Conservation (phyloP, 2,797 vertebrate species). For the Halcyon badia region DNA sequence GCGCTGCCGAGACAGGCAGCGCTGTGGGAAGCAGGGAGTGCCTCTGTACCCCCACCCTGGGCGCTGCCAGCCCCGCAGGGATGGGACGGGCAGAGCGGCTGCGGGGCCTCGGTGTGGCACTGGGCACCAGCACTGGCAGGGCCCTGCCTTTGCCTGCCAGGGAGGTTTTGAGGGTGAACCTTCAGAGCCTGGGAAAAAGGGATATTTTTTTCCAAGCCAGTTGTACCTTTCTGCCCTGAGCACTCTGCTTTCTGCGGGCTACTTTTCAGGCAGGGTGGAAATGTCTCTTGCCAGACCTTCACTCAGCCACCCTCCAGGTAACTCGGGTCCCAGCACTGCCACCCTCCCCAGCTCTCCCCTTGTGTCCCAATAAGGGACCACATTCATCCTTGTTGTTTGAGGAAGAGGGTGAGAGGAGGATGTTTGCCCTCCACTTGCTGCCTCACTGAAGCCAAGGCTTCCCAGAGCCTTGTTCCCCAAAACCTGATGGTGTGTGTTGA, state of each 20-base stretch:
- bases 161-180: background rate
- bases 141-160: background rate
- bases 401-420: rapidly evolving
- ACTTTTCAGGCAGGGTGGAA: background rate
- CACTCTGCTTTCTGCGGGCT: rapidly evolving
- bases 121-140: background rate
- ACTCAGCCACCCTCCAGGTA: background rate
- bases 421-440: background rate
- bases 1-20: constrained; percentile 11
- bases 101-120: background rate
- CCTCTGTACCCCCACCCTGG: background rate
- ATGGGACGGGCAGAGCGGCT: background rate
- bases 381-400: rapidly evolving
- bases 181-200: background rate
- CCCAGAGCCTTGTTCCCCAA: background rate
- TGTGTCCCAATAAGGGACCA: background rate
- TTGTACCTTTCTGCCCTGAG: rapidly evolving
- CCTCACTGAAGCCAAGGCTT: background rate
- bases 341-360: background rate
- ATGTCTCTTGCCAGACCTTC: background rate
- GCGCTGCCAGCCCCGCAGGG: constrained; percentile 16
- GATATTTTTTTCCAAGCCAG: background rate
- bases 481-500: background rate
- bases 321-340: background rate
- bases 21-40: constrained; percentile 57